A percentile compares a stretch with the other conserved stretches of the same genome.
phyloP scores from a whole-genome alignment of 2,797 vertebrate genomes.

The Urosaurus nigricauda region DNA sequence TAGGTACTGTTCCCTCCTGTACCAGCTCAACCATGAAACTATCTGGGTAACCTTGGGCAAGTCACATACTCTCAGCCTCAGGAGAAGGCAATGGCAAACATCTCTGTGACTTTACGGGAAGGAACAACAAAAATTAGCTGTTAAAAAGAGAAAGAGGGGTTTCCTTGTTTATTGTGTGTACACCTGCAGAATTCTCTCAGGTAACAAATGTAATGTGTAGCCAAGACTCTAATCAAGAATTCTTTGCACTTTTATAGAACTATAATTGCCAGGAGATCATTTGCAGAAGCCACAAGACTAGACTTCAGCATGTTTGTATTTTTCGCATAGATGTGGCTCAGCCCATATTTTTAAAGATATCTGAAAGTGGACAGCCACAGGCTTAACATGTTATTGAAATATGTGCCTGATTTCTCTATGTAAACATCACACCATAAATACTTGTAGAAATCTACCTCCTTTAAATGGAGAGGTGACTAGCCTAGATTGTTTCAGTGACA shows the following conservation, averaged over 20 bases:
- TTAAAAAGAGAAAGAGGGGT: background rate
- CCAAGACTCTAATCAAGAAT: background rate
- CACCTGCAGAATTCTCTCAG: background rate
- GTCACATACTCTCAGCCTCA: too few species aligned
- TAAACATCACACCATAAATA: conserved; percentile 21
- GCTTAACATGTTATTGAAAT: background rate
- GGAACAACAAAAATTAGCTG: background rate
- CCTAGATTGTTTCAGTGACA: conserved; percentile 2
- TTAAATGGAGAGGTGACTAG: conserved; percentile 8
- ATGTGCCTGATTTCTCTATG: background rate
- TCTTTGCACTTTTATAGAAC: background rate
- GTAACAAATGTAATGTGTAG: background rate
- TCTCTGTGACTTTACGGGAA: background rate
- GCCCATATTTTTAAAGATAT: background rate
- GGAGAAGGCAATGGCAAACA: too few species aligned
- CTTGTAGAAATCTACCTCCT: conserved; percentile 14
- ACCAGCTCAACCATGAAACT: background rate
- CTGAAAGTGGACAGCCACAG: background rate
- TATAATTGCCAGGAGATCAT: background rate
- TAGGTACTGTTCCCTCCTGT: background rate
- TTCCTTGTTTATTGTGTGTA: too few species aligned
- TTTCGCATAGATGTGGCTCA: background rate
- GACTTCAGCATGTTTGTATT: background rate
- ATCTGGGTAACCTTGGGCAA: too few species aligned
- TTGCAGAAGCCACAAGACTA: too few species aligned